Evolutionary conservation across 2,797 vertebrate genomes (phyloP).

Genomic region (Sus cebifrons): DNA sequence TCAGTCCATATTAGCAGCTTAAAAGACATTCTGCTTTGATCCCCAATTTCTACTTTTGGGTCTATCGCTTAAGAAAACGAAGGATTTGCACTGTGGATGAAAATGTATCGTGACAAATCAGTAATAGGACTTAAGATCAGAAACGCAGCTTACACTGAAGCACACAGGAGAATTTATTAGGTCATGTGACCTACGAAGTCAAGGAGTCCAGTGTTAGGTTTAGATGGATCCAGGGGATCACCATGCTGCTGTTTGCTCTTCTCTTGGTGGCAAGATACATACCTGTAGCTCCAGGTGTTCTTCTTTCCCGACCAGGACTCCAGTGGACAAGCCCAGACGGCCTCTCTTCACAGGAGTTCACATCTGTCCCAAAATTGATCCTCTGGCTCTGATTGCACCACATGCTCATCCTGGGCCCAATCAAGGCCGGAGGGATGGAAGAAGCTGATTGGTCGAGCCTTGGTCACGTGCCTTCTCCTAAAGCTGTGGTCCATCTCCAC

Average conservation of each 20-base stretch:
- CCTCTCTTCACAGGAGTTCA: not conserved
- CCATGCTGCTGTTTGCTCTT: not conserved
- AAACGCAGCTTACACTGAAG: not conserved
- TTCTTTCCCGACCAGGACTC: not conserved
- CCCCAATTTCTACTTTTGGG: not conserved
- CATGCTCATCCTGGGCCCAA: not conserved
- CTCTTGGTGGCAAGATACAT: not conserved
- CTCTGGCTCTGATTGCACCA: not conserved
- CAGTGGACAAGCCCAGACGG: too few relatives aligned
- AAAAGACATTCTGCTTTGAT: not conserved
- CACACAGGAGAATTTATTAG: not conserved
- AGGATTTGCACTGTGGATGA: not conserved
- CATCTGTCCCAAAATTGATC: not conserved
- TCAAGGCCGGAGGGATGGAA: not conserved
- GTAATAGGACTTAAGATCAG: not conserved
- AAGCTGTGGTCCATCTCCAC: accelerated
- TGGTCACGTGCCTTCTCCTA: not conserved
- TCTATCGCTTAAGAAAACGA: not conserved
- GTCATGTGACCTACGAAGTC: not conserved
- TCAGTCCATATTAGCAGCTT: not conserved
- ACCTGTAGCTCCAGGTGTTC: accelerated
- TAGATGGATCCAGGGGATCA: not conserved
- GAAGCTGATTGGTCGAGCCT: not conserved
- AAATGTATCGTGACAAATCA: not conserved
- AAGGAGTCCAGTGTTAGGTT: not conserved